A percentile compares a stretch with the other conserved stretches of the same genome.
Evolutionary conservation across 2,797 vertebrate genomes (phyloP).

Genomic region (Sphenodon punctatus): DNA sequence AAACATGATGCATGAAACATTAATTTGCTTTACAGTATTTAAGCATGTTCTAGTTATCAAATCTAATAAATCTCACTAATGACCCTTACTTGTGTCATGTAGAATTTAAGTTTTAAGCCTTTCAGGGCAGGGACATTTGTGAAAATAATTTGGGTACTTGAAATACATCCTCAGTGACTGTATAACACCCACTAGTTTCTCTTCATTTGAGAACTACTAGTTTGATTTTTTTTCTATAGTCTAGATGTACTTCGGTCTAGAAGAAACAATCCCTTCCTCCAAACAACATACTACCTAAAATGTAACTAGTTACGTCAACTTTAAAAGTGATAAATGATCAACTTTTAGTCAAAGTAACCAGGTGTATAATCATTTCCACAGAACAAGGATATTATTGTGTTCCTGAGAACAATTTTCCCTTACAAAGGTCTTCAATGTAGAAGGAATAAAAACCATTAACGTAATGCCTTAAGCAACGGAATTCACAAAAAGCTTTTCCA

Average conservation of each 20-base stretch:
- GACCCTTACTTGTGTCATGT: slow-evolving; percentile 11
- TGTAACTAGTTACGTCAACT: background rate
- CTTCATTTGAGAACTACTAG: background rate
- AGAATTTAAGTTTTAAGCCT: slow-evolving; percentile 33
- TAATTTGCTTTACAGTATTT: slow-evolving; percentile 34
- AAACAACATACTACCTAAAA: too few relatives aligned
- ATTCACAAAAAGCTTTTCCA: background rate
- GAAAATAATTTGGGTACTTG: background rate
- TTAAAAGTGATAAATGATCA: slow-evolving; percentile 3
- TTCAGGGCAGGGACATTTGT: slow-evolving; percentile 20
- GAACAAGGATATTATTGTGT: background rate
- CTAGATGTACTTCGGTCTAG: too few relatives aligned
- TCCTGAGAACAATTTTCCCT: background rate
- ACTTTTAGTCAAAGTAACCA: background rate
- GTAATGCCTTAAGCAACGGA: background rate
- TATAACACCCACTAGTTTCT: background rate
- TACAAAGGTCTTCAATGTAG: accelerated
- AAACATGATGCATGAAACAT: background rate
- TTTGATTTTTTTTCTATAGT: too few relatives aligned
- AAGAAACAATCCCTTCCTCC: too few relatives aligned
- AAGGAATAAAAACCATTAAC: background rate
- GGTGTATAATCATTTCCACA: background rate
- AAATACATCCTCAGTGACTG: background rate
- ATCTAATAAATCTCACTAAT: slow-evolving; percentile 19
- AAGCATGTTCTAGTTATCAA: background rate